phyloP scores from a whole-genome alignment of 2,113 vertebrate genomes.

The Syngnathoides biaculeatus region DNA sequence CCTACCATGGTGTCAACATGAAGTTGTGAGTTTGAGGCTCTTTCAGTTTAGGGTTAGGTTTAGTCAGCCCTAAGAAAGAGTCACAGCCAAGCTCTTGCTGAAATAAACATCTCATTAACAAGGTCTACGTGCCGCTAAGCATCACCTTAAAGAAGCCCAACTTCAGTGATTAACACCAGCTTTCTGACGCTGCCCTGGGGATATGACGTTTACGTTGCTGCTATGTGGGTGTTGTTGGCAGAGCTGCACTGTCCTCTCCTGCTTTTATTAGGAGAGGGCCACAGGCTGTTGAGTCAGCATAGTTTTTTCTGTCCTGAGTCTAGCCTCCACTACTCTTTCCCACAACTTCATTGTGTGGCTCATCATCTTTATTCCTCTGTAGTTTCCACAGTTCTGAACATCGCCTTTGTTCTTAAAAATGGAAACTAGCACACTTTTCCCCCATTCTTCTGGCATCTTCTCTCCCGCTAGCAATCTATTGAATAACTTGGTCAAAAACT shows the following conservation, averaged over 20 bases:
- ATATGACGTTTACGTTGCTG: slow-evolving; percentile 34
- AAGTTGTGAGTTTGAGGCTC: background rate
- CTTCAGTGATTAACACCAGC: slow-evolving; percentile 24
- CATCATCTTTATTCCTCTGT: too few species aligned
- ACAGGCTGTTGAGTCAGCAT: slow-evolving; percentile 40
- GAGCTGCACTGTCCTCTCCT: slow-evolving; percentile 36
- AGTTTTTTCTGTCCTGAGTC: too few species aligned
- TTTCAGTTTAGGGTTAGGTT: background rate
- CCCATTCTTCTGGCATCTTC: too few species aligned
- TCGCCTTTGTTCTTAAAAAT: too few species aligned
- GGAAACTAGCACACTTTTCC: too few species aligned
- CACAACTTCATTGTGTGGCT: too few species aligned
- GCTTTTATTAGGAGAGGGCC: slow-evolving; percentile 30
- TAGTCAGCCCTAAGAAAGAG: background rate
- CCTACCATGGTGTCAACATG: background rate
- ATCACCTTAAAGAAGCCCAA: slow-evolving; percentile 6
- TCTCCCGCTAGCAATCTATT: too few species aligned
- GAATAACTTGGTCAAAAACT: too few species aligned
- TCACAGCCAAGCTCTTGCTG: slow-evolving; percentile 19
- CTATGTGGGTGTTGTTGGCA: slow-evolving; percentile 52
- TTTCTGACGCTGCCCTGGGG: slow-evolving; percentile 36
- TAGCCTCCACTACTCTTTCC: too few species aligned
- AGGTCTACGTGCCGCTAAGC: slow-evolving; percentile 11
- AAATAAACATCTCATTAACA: slow-evolving; percentile 42
- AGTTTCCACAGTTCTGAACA: too few species aligned